Percentiles rank a stretch among this genome's conserved stretches.
These are phyloP conservation scores for Anser cygnoides DNA, from an alignment of 2,113 vertebrate genomes.

Conservation along the genomic window DNA sequence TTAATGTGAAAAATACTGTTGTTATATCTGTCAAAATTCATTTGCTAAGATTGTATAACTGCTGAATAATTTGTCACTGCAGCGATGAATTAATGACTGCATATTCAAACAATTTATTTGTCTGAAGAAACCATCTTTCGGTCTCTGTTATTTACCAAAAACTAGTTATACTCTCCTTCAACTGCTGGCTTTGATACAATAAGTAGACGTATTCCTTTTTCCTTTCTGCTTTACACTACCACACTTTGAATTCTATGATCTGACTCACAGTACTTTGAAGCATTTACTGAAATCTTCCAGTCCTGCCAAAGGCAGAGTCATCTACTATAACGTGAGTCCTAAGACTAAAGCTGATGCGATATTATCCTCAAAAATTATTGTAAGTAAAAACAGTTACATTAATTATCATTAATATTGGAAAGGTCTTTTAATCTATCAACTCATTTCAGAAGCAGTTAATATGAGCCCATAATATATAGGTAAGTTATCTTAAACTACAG, in stretches of 20 bases:
- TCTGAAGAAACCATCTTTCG: background rate
- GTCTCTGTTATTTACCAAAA: background rate
- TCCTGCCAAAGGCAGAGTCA: background rate
- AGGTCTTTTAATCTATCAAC: background rate
- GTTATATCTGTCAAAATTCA: background rate
- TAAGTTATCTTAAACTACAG: background rate
- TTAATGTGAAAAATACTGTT: background rate
- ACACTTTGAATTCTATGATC: background rate
- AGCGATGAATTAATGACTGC: background rate
- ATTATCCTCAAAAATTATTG: background rate
- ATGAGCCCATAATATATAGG: background rate
- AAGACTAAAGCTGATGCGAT: background rate
- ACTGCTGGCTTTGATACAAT: background rate
- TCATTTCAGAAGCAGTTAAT: background rate
- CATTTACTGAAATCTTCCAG: background rate
- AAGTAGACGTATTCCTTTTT: background rate
- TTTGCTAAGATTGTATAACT: background rate
- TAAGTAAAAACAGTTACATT: background rate
- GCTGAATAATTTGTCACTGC: background rate
- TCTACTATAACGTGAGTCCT: background rate
- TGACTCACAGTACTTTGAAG: background rate
- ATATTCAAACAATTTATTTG: background rate
- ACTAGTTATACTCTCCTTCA: background rate
- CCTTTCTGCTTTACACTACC: background rate
- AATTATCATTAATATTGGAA: background rate